phyloP scores from a whole-genome alignment of 2,797 vertebrate genomes.

The Acanthornis magna region DNA sequence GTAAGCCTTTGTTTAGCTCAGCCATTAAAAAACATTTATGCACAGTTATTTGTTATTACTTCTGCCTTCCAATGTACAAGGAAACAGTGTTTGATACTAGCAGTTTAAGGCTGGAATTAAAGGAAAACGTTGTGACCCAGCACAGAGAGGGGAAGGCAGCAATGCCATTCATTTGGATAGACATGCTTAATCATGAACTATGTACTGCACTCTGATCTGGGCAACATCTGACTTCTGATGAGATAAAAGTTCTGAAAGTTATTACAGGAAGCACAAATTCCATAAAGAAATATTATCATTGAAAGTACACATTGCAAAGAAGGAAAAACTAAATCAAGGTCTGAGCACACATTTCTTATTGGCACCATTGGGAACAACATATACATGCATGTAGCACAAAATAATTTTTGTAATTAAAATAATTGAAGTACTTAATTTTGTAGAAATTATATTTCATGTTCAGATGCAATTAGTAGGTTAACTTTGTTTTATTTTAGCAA shows the following conservation, averaged over 20 bases:
- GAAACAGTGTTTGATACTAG: not conserved
- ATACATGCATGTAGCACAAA: not conserved
- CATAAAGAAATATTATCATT: not conserved
- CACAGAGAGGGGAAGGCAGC: not conserved
- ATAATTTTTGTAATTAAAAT: constrained; percentile 6
- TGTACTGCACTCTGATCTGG: not conserved
- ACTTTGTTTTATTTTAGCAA: not conserved
- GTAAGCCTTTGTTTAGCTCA: not conserved
- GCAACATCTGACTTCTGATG: not conserved
- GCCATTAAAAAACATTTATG: not conserved
- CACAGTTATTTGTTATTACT: not conserved
- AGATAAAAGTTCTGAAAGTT: constrained; percentile 5
- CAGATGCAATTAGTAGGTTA: not conserved
- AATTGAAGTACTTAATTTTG: constrained; percentile 7
- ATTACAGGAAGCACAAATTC: not conserved
- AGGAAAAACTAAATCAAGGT: not conserved
- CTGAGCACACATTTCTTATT: not conserved
- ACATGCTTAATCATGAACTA: constrained; percentile 10
- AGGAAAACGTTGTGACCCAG: not conserved
- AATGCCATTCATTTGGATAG: not conserved
- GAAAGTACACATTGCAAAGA: not conserved
- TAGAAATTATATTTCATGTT: not conserved
- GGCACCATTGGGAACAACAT: not conserved
- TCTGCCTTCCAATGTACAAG: not conserved
- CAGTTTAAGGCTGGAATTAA: not conserved